Base-by-base conservation (phyloP, 2,113 vertebrate species). In the Clupea harengus region DNA sequence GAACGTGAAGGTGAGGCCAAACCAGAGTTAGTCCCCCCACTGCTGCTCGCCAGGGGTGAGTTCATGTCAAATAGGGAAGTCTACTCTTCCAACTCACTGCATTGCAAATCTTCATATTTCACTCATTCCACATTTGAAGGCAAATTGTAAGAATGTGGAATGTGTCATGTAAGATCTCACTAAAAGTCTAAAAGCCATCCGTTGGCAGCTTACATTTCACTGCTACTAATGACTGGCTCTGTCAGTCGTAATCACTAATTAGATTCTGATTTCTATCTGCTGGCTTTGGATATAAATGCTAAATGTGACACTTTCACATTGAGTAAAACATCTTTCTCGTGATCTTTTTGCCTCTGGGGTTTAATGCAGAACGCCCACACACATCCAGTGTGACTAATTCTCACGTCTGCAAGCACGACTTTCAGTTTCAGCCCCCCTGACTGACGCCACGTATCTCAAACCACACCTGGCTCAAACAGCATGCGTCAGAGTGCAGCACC, bases 401-500 rank as follows among this genome's bases (percentile, higher is more conserved):
- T 6, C 54, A 57, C 2, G 18, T 20, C 18, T 22, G 18, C 18
- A 20, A 60, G 18, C 54, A 60, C 4, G 20, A 20, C 54, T 60
- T 22, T 60, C 18, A 60, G 54, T 60, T 60, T 60, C 52, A 54
- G 17, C 4, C 2, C 4, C 52, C 17, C 11, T 6, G 54, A 60
- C 54, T 60, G 54, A 60, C 0, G 54, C 39, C 39, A 39, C 22
- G 54, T 20, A 60, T 22, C 18, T 60, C 54, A 60, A 60, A 60
- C 18, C 18, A 60, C 54, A 60, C 20, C 6, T 6, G 54, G 18
- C 4, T 60, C 18, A 4, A 60, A 6, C 18, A 28, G 6, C 64
- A 25, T 67, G 64, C 64, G 28, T 52, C 3, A 86, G 85, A 39
- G 39, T 39, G 39, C 39, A 86, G 84, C 46, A 72, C 67, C 39